Evolutionary conservation across 2,888 invertebrate species (phyloP).

Genomic region (Aelia acuminata): DNA sequence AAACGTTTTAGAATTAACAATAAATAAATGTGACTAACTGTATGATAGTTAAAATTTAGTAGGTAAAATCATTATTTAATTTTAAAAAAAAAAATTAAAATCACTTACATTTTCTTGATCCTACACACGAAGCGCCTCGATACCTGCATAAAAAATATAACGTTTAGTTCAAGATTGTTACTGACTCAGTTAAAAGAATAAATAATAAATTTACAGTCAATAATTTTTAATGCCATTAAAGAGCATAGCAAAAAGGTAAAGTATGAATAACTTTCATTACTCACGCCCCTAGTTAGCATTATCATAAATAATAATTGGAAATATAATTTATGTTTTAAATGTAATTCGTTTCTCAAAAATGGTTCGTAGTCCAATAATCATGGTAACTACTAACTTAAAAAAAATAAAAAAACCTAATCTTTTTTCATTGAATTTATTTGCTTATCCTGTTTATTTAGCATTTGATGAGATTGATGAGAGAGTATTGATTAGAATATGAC

Average conservation of each 20-base stretch:
- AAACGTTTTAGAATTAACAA: not conserved
- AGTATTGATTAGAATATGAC: too few relatives aligned
- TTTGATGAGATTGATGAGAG: too few relatives aligned
- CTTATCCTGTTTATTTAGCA: too few relatives aligned
- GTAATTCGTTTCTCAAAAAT: not conserved
- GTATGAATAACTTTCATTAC: not conserved
- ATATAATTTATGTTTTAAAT: not conserved
- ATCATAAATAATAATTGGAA: not conserved
- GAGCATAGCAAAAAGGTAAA: not conserved
- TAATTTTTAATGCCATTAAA: not conserved
- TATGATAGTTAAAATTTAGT: not conserved
- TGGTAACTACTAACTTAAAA: too few relatives aligned
- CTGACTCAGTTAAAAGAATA: not conserved
- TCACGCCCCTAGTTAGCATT: not conserved
- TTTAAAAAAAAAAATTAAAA: not conserved
- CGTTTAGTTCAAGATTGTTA: slow-evolving; percentile 16
- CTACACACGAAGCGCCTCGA: slow-evolving; percentile 41
- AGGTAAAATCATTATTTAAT: not conserved
- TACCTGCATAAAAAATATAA: slow-evolving; percentile 49
- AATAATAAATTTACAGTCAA: not conserved
- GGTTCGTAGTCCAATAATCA: too few relatives aligned
- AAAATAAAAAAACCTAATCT: too few relatives aligned
- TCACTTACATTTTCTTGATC: slow-evolving; percentile 48
- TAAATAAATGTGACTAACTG: not conserved
- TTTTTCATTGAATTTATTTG: too few relatives aligned